A percentile compares a stretch with the other conserved stretches of the same genome.
Conservation (phyloP, 2,113 vertebrate species). For the Anoplopoma fimbria region DNA sequence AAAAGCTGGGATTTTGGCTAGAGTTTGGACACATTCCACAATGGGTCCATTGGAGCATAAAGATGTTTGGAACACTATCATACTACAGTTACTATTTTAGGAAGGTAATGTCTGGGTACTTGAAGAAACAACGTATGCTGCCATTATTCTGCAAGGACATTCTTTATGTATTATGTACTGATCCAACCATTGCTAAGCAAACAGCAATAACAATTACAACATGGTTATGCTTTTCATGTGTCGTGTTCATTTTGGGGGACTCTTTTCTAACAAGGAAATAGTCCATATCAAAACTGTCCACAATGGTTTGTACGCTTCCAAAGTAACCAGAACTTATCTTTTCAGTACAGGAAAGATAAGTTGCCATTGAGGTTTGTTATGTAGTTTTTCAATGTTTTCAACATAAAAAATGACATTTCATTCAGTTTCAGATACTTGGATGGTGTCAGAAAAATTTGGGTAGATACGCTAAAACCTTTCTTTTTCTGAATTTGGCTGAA, state of each 20-base stretch:
- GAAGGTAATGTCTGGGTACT: not conserved
- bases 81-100: not conserved
- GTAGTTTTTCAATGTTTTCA: not conserved
- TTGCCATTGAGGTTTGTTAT: not conserved
- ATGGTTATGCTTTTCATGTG: no score
- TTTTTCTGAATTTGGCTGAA: not conserved
- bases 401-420: not conserved
- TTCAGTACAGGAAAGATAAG: no score
- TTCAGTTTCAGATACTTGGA: not conserved
- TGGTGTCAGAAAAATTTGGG: not conserved
- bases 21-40: not conserved
- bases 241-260: no score
- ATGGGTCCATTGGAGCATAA: not conserved
- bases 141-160: no score
- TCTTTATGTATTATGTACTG: not conserved
- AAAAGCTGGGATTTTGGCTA: not conserved
- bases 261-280: no score
- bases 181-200: not conserved
- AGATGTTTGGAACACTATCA: no score
- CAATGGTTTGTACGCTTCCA: not conserved
- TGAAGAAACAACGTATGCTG: not conserved
- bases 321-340: no score
- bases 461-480: not conserved
- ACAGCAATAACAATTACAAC: no score
- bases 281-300: not conserved